These are phyloP conservation scores for Rhinopomastus cyanomelas DNA, from an alignment of 2,113 vertebrate genomes.

Conservation along the genomic window DNA sequence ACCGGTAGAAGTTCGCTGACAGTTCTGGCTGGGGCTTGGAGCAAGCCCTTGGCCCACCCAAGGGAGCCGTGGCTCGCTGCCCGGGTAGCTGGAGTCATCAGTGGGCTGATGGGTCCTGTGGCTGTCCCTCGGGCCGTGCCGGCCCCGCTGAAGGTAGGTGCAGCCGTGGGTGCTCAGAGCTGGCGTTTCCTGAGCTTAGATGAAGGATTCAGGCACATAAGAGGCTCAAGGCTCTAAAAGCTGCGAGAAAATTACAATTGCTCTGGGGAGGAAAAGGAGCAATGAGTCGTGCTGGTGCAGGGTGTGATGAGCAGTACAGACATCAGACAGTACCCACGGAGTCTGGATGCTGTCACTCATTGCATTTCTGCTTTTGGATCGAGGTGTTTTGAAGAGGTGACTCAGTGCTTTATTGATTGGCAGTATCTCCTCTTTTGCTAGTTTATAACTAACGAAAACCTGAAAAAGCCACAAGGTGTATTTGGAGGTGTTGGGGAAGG, in stretches of 20 bases:
- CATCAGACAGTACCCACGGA: not conserved
- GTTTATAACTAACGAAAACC: not conserved
- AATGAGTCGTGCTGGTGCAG: not conserved
- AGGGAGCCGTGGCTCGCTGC: not conserved
- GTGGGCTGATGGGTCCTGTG: not conserved
- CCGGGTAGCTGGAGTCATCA: not conserved
- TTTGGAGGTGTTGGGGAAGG: not conserved
- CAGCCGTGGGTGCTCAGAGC: not conserved
- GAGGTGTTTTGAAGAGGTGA: not conserved
- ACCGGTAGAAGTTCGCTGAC: too few species aligned
- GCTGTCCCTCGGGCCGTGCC: not conserved
- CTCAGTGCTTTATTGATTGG: not conserved
- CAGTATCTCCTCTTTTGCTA: not conserved
- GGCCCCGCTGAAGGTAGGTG: not conserved
- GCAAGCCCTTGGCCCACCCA: not conserved
- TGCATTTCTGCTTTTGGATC: accelerated
- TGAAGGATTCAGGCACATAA: accelerated
- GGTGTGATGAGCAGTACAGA: not conserved
- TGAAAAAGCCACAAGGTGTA: not conserved
- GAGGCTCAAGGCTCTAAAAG: not conserved
- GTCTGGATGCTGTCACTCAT: accelerated
- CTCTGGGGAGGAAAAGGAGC: not conserved
- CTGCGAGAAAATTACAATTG: not conserved
- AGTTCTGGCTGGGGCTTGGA: not conserved
- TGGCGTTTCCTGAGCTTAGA: not conserved